A percentile compares a stretch with the other conserved stretches of the same genome.
Evolutionary conservation across 2,888 invertebrate genomes (phyloP).

Genomic region (Magallana nippona): DNA sequence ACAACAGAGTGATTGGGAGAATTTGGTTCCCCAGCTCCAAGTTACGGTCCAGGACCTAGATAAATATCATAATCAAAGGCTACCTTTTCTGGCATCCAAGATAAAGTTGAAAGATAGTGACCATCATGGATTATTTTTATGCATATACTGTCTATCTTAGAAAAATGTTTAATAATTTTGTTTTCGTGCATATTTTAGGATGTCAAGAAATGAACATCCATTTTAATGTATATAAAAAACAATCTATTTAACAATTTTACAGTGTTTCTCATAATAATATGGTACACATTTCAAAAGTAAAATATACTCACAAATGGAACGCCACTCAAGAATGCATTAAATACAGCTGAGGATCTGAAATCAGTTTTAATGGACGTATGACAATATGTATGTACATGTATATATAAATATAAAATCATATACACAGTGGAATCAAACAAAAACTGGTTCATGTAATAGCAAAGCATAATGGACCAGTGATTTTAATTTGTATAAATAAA

Average conservation of each 20-base stretch:
- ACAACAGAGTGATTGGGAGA: slow-evolving; percentile 89
- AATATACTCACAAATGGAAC: slow-evolving; percentile 85
- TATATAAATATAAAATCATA: not conserved
- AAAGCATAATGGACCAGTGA: not conserved
- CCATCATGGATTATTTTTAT: too few relatives aligned
- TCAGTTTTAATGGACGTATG: slow-evolving; percentile 23
- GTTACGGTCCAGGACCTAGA: slow-evolving; percentile 84
- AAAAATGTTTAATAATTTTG: too few relatives aligned
- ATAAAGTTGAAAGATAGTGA: too few relatives aligned
- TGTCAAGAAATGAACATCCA: not conserved
- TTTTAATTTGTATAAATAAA: too few relatives aligned
- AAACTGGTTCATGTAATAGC: too few relatives aligned
- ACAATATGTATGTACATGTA: not conserved
- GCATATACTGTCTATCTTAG: too few relatives aligned
- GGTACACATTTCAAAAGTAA: not conserved
- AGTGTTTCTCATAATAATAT: not conserved
- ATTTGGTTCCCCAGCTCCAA: slow-evolving; percentile 94
- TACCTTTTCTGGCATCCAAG: too few relatives aligned
- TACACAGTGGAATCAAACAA: not conserved
- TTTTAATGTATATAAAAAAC: not conserved
- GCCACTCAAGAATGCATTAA: slow-evolving; percentile 96
- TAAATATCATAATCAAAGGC: too few relatives aligned
- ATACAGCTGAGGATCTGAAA: slow-evolving; percentile 92
- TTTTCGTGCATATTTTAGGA: too few relatives aligned
- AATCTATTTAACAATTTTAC: not conserved